Evolutionary conservation across 2,113 vertebrate species (phyloP), one percentile per base, ranked within the genome.

Genomic region (Sterna hirundo): DNA sequence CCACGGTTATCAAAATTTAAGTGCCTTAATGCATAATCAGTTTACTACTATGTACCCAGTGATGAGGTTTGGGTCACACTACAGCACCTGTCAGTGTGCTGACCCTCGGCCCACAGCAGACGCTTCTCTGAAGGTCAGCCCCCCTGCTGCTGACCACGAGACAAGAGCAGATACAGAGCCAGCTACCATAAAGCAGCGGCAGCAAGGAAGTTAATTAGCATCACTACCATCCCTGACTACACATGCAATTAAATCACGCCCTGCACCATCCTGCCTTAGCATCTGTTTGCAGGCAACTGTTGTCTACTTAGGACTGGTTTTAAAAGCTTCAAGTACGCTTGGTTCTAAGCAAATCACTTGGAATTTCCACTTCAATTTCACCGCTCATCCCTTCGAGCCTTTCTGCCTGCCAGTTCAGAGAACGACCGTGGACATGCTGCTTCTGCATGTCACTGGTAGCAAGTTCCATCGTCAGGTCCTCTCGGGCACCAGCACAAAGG

Each of bases 361-460:
- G 51, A 66, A 60, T 23, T 82, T 57, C 27, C 23, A 32, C n/a
- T 66, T 66, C 13, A 15, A 34, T 3, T 30, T 30, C 49, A 65
- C 2, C 0, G 0, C 32, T 16, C 26, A 20, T 6, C 8, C 57
- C 42, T 42, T 4, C 1, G 11, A 82, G n/a, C 7, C 29, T 26
- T 23, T 5, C 32, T 14, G 20, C 29, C 51, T 42, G 23, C 19
- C 65, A 52, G 9, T 3, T 58, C 2, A 1, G 38, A 20, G 13
- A 3, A 7, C 0, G 0, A 6, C 16, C 3, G 1, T 0, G 8
- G 13, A 38, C 4, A 1, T 0, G 9, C 11, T 1, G 4, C 17
- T 60, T 20, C n/a, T 6, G 18, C 21, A 6, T 0, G 0, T 18
- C n/a, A 5, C 40, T 2, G 10, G 14, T 4, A n/a, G 18, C 11